Base-by-base conservation (phyloP, 2,797 vertebrate genomes). In the Strix occidentalis region DNA sequence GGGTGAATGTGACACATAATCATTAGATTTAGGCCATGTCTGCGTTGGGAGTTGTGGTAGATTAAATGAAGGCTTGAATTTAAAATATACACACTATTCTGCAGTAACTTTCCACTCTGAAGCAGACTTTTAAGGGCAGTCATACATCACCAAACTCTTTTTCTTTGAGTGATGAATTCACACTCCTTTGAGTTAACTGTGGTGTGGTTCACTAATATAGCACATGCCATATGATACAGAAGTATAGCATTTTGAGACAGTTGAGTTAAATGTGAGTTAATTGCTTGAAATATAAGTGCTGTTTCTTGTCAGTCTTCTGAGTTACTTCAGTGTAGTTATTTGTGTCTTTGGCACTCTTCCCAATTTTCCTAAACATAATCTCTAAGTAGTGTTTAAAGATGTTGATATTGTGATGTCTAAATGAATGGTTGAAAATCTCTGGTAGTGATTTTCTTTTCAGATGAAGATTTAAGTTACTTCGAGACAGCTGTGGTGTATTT, bases 321-420 rank as follows among this genome's bases (percentile, higher is more conserved):
- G 35, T 76, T 80, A 18, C 86, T 70, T 83, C 82, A 95, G 14
- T 66, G 46, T 61, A n/a, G 41, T 87, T 94, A 63, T 60, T 92
- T 81, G 77, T 72, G 46, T 61, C 39, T 80, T 82, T 93, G 83
- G 9, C 87, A 83, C 39, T 68, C 50, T 58, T 78, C 76, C 84
- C 57, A 39, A 46, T 92, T 95, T 95, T 83, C 83, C 61, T 90
- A 84, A 71, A 79, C 20, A 63, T 86, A 24, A 66, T 78, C 35
- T 87, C 25, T 37, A 45, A 85, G 37, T 37, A 31, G 21, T 45
- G 61, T 89, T 88, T 74, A 76, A 92, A 93, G 51, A 75, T 8
- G 1, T n/a, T 41, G 68, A 33, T 83, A 56, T 89, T 91, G 39
- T 92, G 60, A 51, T 72, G 84, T 63, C n/a, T 33, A 14, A 64